These are phyloP conservation scores for Sigmodon hispidus DNA, from an alignment of 2,113 vertebrate genomes.

Conservation along the genomic window DNA sequence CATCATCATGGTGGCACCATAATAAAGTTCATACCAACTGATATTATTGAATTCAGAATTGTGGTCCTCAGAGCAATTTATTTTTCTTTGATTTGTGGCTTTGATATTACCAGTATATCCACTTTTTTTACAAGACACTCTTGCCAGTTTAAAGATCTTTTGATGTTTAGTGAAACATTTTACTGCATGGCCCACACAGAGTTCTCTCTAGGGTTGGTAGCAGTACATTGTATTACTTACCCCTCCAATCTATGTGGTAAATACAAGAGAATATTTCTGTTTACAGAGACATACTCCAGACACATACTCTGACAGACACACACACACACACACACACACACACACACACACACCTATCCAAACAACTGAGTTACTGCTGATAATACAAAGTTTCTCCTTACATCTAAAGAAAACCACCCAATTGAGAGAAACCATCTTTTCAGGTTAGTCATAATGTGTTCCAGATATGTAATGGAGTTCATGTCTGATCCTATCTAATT, in stretches of 20 bases:
- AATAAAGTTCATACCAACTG: slow-evolving; percentile 41
- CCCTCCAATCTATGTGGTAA: slow-evolving; percentile 24
- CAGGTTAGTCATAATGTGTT: neutral
- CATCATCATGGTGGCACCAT: neutral
- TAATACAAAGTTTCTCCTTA: neutral
- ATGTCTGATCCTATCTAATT: neutral
- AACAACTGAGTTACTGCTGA: slow-evolving; percentile 16
- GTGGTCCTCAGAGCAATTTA: neutral
- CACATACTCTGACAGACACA: neutral
- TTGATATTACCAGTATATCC: slow-evolving; percentile 37
- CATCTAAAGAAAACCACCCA: neutral
- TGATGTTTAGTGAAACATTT: slow-evolving; percentile 75
- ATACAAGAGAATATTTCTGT: neutral
- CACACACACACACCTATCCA: neutral
- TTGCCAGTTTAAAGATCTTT: slow-evolving; percentile 66
- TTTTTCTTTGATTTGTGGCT: slow-evolving; percentile 50
- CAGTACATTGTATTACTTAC: slow-evolving; percentile 49
- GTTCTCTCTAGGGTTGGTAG: slow-evolving; percentile 34
- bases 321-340: neutral
- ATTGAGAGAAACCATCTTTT: neutral
- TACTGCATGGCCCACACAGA: slow-evolving; percentile 64
- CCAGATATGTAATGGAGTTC: neutral
- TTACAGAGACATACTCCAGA: too few relatives aligned
- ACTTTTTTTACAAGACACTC: slow-evolving; percentile 55
- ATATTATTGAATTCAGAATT: slow-evolving; percentile 42